phyloP scores from a whole-genome alignment of 2,113 vertebrate species.

The Phasianus colchicus region DNA sequence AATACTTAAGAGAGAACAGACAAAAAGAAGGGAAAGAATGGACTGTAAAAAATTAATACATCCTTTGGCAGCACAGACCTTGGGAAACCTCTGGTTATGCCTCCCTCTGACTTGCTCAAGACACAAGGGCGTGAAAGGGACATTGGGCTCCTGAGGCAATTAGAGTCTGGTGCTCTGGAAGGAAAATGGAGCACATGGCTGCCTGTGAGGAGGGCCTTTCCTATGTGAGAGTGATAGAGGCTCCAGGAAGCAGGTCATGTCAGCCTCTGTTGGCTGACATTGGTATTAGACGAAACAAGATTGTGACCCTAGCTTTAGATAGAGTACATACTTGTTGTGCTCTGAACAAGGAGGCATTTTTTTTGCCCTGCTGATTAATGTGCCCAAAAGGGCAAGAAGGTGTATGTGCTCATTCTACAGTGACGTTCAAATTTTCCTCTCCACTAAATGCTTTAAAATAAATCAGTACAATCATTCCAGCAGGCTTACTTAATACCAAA shows the following conservation, averaged over 20 bases:
- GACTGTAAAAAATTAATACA: background rate
- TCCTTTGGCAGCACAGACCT: background rate
- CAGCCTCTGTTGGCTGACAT: fast-evolving
- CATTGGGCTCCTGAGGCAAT: background rate
- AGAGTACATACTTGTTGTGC: background rate
- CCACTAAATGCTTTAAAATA: background rate
- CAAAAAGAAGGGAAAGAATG: background rate
- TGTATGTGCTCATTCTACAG: background rate
- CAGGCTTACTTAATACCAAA: background rate
- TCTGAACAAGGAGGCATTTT: background rate
- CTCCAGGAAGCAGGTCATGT: background rate
- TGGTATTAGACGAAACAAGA: background rate
- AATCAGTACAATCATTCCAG: background rate
- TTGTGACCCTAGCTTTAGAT: background rate
- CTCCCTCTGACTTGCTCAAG: background rate
- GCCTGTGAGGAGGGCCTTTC: background rate
- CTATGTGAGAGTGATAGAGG: background rate
- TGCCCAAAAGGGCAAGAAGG: background rate
- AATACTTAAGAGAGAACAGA: background rate
- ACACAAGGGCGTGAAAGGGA: background rate
- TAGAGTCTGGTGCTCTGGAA: background rate
- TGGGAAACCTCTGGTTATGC: background rate
- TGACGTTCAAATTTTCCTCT: background rate
- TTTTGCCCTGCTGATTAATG: background rate
- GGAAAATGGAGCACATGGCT: background rate